Base-by-base conservation (phyloP, 2,797 vertebrate species). In the Furcifer pardalis region DNA sequence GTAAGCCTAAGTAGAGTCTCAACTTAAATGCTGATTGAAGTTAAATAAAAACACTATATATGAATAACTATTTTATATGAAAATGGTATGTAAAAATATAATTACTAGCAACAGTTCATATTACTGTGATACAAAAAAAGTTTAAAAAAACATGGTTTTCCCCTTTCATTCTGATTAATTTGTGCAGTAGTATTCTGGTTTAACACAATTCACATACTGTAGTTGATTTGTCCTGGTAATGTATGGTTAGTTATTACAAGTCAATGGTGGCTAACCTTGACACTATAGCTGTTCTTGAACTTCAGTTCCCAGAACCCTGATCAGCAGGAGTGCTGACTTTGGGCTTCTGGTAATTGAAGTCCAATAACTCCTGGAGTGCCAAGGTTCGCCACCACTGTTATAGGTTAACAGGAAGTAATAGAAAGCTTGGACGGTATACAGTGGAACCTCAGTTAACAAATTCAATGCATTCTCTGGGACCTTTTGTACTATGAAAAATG, bases 51-150 rank as follows among this genome's bases (percentile, higher is more conserved):
- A 52, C 7, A n/a, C 5, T 42, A 56, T n/a, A 71, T 88, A 82
- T 86, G 46, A 78, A 15, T 37, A 73, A 79, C 82, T 52, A 0
- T 88, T 27, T 78, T 90, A 0, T 77, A 60, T 49, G 80, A 90
- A 73, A 77, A 52, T 81, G 62, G n/a, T 74, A 30, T 77, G 62
- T 49, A 62, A 86, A 56, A 74, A 87, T 91, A 81, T 83, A 69
- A 46, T 83, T 63, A 65, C 25, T 63, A 91, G 15, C 32, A 79
- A 63, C n/a, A 79, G 49, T 80, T 32, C 5, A 3, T 69, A 60
- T 81, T 62, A 65, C 32, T 37, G 32, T 69, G 60, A 69, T 68
- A 59, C n/a, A 74, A 17, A 44, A 42, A 69, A 69, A 60, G 15
- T 5, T n/a, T n/a, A 15, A 83, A n/a, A 8, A 71, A 83, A 76